Evolutionary conservation across 2,797 vertebrate genomes (phyloP), one percentile per base, ranked within the genome.

Genomic region (Coregonus suidteri): DNA sequence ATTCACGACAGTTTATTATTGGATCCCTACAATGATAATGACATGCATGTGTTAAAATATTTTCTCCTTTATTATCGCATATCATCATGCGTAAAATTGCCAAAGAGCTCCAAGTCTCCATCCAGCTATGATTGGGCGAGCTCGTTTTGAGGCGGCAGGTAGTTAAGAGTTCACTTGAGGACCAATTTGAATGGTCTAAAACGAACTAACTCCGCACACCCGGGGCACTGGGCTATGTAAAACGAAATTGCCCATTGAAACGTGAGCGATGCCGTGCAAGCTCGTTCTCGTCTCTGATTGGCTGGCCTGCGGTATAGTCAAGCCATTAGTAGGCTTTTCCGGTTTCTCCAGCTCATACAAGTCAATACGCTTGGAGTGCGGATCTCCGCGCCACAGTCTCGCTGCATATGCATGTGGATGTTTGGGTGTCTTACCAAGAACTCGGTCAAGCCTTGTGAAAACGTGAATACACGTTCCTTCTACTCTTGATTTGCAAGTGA

Each of bases 271-370:
- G 11, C 9, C 2, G 2, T 47, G 41, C 41, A 47, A 47, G 34
- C 20, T 64, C 4, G 14, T 11, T 1, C 84, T 80, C 41, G 14
- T 0, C 84, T 82, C 37, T 90, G 92, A 93, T 94, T 94, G 93
- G 93, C 79, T 84, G 83, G 34, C 80, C 75, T 25, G 71, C 59
- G 65, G 77, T 69, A 56, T 70, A 18, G 1, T 74, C 3, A 65
- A 75, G 82, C 81, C 69, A 73, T 37, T 53, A 76, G 62, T 14
- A 68, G 75, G 54, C 81, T 52, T 65, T 0, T 47, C 77, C 68
- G 0, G 75, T 78, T 84, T 34, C 47, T 47, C 18, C 35, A 68
- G 76, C 84, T 72, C 85, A 81, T 35, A 31, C 65, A 1, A 37
- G 56, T 47, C 74, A 34, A n/a, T 11, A 69, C 78, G 6, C 7